Evolutionary conservation across 1,140 invertebrate species (phyloP).

Genomic region (Drosophila fuyamai): DNA sequence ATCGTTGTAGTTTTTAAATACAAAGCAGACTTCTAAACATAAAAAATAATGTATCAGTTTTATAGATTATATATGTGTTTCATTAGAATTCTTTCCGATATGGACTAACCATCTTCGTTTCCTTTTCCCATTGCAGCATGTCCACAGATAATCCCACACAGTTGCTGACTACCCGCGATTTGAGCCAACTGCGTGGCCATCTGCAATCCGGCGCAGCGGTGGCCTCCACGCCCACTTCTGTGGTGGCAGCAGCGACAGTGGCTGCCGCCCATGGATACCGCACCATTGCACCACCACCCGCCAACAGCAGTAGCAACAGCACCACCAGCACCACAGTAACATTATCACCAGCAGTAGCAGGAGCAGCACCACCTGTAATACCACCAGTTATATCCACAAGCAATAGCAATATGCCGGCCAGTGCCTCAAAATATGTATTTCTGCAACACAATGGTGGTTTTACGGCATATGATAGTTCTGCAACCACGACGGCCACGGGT

Average conservation of each 20-base stretch:
- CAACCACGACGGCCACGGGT: constrained; percentile 19
- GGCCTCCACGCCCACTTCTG: constrained; percentile 21
- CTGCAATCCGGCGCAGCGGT: constrained; percentile 36
- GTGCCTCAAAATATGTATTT: constrained; percentile 79
- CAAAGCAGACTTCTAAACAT: too few species aligned
- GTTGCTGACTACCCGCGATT: constrained; percentile 72
- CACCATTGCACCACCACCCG: constrained; percentile 23
- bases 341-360: constrained; percentile 5
- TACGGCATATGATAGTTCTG: constrained; percentile 64
- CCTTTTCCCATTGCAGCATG: constrained; percentile 65
- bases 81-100: not conserved
- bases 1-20: too few species aligned
- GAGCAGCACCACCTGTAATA: constrained; percentile 21
- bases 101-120: not conserved
- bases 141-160: constrained; percentile 84
- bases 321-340: constrained; percentile 44
- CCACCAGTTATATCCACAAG: constrained; percentile 22
- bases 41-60: too few species aligned
- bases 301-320: constrained; percentile 22
- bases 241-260: constrained; percentile 22
- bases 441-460: constrained; percentile 67
- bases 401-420: constrained; percentile 42
- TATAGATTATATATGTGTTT: too few species aligned
- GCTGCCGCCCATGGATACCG: constrained; percentile 42
- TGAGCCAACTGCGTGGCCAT: constrained; percentile 72